Percentiles rank a stretch among this genome's conserved stretches.
phyloP scores from a whole-genome alignment of 2,888 invertebrate species.

The Pheosia tremula region DNA sequence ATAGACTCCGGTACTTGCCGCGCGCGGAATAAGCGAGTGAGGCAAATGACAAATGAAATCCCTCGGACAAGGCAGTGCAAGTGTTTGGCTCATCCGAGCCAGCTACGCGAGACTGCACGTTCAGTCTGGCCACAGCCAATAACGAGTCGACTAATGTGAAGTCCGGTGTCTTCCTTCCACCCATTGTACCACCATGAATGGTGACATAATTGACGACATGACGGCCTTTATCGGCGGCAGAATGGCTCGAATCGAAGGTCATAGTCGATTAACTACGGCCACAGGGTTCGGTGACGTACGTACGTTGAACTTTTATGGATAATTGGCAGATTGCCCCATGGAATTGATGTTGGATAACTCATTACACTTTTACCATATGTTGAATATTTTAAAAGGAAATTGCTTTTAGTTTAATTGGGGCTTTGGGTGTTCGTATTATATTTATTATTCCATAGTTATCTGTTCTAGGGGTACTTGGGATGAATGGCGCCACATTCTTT shows the following conservation, averaged over 20 bases:
- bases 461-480: too few species aligned
- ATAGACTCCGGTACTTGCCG: too few species aligned
- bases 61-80: neutral
- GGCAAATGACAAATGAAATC: too few species aligned
- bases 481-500: too few species aligned
- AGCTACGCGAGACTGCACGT: too few species aligned
- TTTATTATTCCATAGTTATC: too few species aligned
- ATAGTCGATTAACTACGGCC: conserved; percentile 39
- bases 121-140: too few species aligned
- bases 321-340: conserved; percentile 6
- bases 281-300: conserved; percentile 39
- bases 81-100: neutral
- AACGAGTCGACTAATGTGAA: conserved; percentile 13
- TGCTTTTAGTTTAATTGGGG: neutral
- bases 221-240: conserved; percentile 46
- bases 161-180: conserved; percentile 33
- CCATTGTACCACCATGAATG: conserved; percentile 49
- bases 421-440: neutral
- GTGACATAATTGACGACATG: conserved; percentile 56
- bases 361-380: conserved; percentile 1
- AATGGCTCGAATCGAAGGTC: conserved; percentile 50
- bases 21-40: too few species aligned
- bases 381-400: neutral
- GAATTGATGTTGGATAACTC: neutral
- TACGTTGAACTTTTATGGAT: conserved; percentile 33